phyloP scores from a whole-genome alignment of 2,888 invertebrate genomes.

The Tinea pellionella region DNA sequence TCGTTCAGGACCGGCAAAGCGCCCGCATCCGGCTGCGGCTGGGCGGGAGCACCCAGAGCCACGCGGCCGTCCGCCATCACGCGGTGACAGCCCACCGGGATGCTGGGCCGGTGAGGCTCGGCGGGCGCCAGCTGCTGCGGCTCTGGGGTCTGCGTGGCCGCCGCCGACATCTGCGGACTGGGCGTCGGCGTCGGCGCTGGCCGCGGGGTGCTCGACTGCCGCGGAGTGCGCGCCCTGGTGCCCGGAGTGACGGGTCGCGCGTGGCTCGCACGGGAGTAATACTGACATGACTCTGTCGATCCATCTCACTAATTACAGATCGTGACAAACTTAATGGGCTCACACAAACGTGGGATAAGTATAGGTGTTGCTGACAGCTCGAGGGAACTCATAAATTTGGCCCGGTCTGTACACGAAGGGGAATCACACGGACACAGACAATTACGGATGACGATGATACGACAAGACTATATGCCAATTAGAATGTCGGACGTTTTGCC shows the following conservation, averaged over 20 bases:
- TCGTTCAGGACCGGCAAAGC: slow-evolving; percentile 62
- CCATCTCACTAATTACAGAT: slow-evolving; percentile 31
- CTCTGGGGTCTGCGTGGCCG: slow-evolving; percentile 22
- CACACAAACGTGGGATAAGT: background rate
- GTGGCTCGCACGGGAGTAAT: slow-evolving; percentile 83
- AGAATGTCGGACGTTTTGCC: slow-evolving; percentile 42
- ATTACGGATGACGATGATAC: background rate
- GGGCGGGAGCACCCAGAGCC: slow-evolving; percentile 50
- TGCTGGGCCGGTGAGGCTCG: slow-evolving; percentile 57
- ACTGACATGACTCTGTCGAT: slow-evolving; percentile 68
- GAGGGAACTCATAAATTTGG: background rate
- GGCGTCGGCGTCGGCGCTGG: slow-evolving; percentile 56
- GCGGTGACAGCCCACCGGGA: slow-evolving; percentile 67
- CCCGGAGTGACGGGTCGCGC: slow-evolving; percentile 74
- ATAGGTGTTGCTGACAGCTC: background rate
- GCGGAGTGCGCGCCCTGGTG: slow-evolving; percentile 29
- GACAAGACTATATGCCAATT: background rate
- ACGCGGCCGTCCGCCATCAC: slow-evolving; percentile 61
- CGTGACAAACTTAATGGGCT: slow-evolving; percentile 24
- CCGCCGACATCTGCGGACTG: slow-evolving; percentile 24
- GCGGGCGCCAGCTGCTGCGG: slow-evolving; percentile 37
- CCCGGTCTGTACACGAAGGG: background rate
- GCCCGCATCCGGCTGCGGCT: slow-evolving; percentile 29
- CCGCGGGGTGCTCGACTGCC: slow-evolving; percentile 46
- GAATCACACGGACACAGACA: background rate